Percentiles rank a stretch among this genome's conserved stretches.
Conservation (phyloP, 2,113 vertebrate species). For the Triplophysa dalaica region DNA sequence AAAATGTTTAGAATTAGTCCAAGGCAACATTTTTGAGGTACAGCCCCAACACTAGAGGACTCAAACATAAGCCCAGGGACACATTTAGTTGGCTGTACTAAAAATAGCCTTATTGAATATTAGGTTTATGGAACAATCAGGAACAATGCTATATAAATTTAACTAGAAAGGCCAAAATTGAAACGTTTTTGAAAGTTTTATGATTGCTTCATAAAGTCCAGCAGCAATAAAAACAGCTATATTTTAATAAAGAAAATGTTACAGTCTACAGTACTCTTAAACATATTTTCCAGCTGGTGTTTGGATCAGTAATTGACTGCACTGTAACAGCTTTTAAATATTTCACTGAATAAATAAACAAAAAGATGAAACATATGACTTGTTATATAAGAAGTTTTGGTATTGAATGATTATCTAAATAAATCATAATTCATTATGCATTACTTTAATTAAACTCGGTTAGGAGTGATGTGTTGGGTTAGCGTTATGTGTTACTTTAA, state of each 20-base stretch:
- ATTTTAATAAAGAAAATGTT: conserved; percentile 25
- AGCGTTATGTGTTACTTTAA: too few species aligned
- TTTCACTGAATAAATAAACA: neutral
- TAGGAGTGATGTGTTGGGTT: neutral
- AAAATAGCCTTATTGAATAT: neutral
- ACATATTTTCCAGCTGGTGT: conserved; percentile 17
- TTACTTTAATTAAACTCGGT: neutral
- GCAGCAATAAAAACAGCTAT: neutral
- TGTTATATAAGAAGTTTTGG: conserved; percentile 14
- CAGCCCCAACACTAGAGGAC: too few species aligned
- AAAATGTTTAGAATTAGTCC: too few species aligned
- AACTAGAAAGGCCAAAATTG: neutral
- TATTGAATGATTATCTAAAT: conserved; percentile 27
- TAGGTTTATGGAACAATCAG: neutral
- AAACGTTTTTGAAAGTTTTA: conserved; percentile 16
- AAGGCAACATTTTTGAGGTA: too few species aligned
- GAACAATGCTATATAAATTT: neutral
- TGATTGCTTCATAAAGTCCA: neutral
- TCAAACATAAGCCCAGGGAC: too few species aligned
- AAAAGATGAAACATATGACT: conserved; percentile 16
- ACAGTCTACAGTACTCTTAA: neutral
- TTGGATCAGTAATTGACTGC: conserved; percentile 27
- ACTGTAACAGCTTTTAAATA: conserved; percentile 9
- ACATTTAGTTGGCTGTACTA: too few species aligned
- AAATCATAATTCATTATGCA: neutral